Evolutionary conservation across 2,113 vertebrate genomes (phyloP), one percentile per base, ranked within the genome.

Genomic region (Chlamydotis undulata): DNA sequence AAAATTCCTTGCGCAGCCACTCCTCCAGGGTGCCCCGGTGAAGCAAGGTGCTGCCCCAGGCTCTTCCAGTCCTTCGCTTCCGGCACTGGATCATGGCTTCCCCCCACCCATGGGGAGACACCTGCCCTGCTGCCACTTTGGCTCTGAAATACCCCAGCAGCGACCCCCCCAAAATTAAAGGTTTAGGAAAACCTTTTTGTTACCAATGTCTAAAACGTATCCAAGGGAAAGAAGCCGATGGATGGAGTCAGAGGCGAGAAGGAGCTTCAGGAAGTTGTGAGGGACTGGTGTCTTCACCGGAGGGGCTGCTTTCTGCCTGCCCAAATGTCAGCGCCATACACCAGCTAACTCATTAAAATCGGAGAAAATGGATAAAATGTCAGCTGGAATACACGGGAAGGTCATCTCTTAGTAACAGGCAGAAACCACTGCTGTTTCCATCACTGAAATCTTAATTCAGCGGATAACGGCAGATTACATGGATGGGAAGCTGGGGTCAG

Each of bases 51-150:
- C 6, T 14, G 41, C 7, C 16, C 16, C 47, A 19, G 6, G 18
- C 9, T 19, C 6, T 21, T 6, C 22, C 2, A 10, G 26, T 10
- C 23, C 23, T 45, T 19, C 2, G 0, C 35, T 56, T 28, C 7
- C 35, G 8, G 0, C 41, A 0, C 7, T 7, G 49, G 13, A 8
- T 17, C n/a, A 10, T 4, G 5, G 37, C 24, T 25, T 39, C 37
- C 19, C 3, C 3, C 31, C 0, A 0, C 15, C 7, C 4, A 7
- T 0, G 1, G 9, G 41, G 24, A 33, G 12, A 28, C 25, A 12
- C 13, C 15, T 7, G 18, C 22, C 15, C n/a, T 1, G 1, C 56
- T 13, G 10, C 41, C 14, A 1, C 25, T 52, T 49, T 5, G 57
- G 35, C 41, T 81, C 53, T 17, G 65, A 47, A 52, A 11, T 4